Base-by-base conservation (phyloP, 2,113 vertebrate genomes). In the Accipiter virgatus region DNA sequence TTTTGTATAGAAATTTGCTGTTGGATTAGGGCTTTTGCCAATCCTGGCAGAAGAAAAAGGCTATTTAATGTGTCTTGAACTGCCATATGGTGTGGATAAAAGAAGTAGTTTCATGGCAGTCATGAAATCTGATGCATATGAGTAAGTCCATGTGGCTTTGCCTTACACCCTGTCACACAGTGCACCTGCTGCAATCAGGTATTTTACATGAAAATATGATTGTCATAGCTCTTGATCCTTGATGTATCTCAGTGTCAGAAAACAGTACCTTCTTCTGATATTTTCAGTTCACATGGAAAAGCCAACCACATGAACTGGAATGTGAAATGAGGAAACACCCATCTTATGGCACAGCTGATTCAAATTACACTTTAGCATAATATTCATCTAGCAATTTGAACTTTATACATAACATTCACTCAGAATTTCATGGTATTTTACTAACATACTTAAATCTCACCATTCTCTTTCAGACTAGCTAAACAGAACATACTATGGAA, bases 1-100 rank as follows among this genome's bases (percentile, higher is more conserved):
- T 93, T 97, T 81, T 96, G 94, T 97, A 97, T 90, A 95, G 96
- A 97, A 98, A 97, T 96, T 94, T 97, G 43, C 81, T 96, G 72
- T 91, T 93, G 87, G 81, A 94, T 81, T 90, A 85, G 86, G 79
- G 86, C 48, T 86, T 97, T 96, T 96, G 91, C 94, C 97, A 97
- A 86, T 90, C 82, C 91, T 93, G 93, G 75, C 90, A 93, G 61
- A 91, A 77, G 81, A 93, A 91, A 79, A 96, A 89, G 94, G 87
- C 88, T 91, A 82, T 97, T 95, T 84, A 96, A 52, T 93, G 73
- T 96, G 94, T 96, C 97, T 93, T 94, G 65, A 85, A 96, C 72
- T 95, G 90, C 97, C 80, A 95, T 88, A 94, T 80, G 86, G 96
- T 95, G 93, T 55, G 66, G 79, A 91, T 96, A 90, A 94, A 88